Evolutionary conservation across 2,888 invertebrate species (phyloP), one percentile per base, ranked within the genome.

Genomic region (Chromoteleia sp.): DNA sequence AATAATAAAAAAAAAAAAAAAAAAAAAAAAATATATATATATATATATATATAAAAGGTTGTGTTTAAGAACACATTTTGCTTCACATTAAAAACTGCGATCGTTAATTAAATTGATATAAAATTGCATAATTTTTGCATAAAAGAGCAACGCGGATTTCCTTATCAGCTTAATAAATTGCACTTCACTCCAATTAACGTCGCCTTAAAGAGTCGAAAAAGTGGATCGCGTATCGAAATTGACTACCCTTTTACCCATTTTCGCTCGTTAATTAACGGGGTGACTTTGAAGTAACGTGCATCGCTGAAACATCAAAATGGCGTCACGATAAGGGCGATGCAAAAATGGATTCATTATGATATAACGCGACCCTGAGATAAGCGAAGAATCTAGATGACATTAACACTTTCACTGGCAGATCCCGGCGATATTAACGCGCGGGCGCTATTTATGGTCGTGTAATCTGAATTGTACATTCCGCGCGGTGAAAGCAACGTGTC

Each of bases 331-430:
- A 71, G 8, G 48, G 25, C 15, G 63, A 74, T 45, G 54, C n/a
- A 43, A 74, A 74, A 41, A 36, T 33, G 43, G 45, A 21, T 45
- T 36, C 74, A 17, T 50, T 65, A 59, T 78, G 78, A 78, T 63
- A 71, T 65, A 78, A 78, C 71, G 14, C n/a, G 78, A 78, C 78
- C 71, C 78, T 78, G 78, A 70, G 78, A 78, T 71, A 71, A 78
- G 39, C 58, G 33, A 15, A 12, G 70, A 71, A 71, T 78, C 63
- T 52, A 50, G 71, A 71, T 65, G 78, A 71, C 65, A 78, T 71
- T 77, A 70, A 70, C 77, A 61, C 77, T 77, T 77, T 70, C 77
- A 61, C 77, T 61, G 70, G 59, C 52, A 41, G 59, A 68, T 76
- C 59, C 25, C 45, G 45, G 14, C 17, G 41, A 59, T 59, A 65